Evolutionary conservation across 1,140 invertebrate species (phyloP), one percentile per base, ranked within the genome.

Genomic region (Brachionus koreanus): DNA sequence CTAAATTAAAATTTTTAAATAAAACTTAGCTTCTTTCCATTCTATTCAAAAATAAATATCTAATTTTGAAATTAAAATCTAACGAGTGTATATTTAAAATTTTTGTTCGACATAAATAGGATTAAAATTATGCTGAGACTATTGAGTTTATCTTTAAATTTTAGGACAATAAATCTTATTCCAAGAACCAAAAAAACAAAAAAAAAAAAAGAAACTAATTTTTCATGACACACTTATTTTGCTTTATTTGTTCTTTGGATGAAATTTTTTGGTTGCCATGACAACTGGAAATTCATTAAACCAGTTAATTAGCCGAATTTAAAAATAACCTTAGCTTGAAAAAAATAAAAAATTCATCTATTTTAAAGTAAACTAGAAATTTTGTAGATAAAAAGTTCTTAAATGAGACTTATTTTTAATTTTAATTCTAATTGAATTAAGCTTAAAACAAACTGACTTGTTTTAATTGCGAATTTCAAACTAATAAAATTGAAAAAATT

Each of bases 251-350:
- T 57, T 57, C 49, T 57, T 19, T 23, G 49, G 49, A 57, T 57
- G 49, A 57, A 57, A 57, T 57, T 49, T 49, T 49, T 57, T 57
- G 49, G 49, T 57, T 57, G 49, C 49, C 49, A 57, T 57, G 49
- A 16, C 49, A 57, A 57, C 49, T 57, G 49, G 6, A 9, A 57
- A 57, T 57, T 57, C 16, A 57, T 57, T 19, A 57, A 57, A 57
- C 49, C 49, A 19, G 49, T 57, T 57, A 57, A 57, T 57, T 57
- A 57, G 49, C n/a, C 49, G 49, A 57, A 16, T 57, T 57, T 57
- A 57, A 57, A 57, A 57, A 57, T 57, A 57, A 57, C 49, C 49
- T 57, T 57, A 57, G 49, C 16, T 57, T 57, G 49, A 7, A 57
- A 29, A 7, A 57, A n/a, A n/a, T n/a, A n/a, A 57, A 57, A 57